Conservation (phyloP, 2,888 invertebrate genomes). For the Tenthredo scrophulariae region DNA sequence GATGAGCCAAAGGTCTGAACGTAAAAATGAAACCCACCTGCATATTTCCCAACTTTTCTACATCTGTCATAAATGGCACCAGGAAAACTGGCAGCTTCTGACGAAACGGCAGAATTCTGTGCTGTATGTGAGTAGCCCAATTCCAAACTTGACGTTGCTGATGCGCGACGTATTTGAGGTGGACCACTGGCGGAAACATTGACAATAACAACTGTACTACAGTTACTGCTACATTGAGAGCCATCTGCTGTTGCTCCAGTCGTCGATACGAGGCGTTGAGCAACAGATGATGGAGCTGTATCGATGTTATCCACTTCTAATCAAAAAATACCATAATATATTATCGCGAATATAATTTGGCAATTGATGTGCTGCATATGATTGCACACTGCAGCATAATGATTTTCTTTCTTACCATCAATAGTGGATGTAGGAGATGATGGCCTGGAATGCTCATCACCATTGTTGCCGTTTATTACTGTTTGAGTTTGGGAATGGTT, state of each 20-base stretch:
- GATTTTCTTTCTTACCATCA: conserved; percentile 66
- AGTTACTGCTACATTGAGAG: conserved; percentile 92
- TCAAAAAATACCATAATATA: conserved; percentile 53
- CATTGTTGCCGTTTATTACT: conserved; percentile 63
- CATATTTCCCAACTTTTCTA: conserved; percentile 71
- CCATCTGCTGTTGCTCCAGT: conserved; percentile 77
- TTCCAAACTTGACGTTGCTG: conserved; percentile 90
- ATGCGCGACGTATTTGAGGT: conserved; percentile 78
- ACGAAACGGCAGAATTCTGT: conserved; percentile 87
- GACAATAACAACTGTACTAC: conserved; percentile 91
- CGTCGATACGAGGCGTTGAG: conserved; percentile 56
- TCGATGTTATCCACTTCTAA: conserved; percentile 72
- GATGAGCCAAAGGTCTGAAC: neutral
- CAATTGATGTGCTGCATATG: neutral
- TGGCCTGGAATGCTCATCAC: conserved; percentile 67
- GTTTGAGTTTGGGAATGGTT: conserved; percentile 61
- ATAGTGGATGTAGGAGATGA: conserved; percentile 70
- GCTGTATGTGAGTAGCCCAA: conserved; percentile 93
- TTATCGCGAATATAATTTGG: neutral
- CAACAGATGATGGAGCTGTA: conserved; percentile 60
- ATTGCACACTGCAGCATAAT: neutral
- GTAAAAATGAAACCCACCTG: conserved; percentile 62
- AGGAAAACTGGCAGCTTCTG: conserved; percentile 84
- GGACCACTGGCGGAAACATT: conserved; percentile 79
- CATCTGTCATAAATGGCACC: conserved; percentile 75